phyloP scores from a whole-genome alignment of 2,888 invertebrate species.

The Meiosimyza decipiens region DNA sequence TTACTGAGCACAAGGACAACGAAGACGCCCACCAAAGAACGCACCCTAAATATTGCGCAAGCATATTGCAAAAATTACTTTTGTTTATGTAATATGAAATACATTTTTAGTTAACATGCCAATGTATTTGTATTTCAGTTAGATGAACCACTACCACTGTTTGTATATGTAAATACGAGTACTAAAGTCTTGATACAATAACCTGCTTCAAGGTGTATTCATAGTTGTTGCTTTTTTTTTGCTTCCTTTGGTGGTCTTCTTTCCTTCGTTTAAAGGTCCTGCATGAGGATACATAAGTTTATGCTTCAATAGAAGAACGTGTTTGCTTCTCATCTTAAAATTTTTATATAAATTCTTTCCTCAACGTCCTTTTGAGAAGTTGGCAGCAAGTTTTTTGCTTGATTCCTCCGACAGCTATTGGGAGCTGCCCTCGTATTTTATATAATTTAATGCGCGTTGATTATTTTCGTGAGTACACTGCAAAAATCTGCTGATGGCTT shows the following conservation, averaged over 20 bases:
- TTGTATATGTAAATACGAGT: too few species aligned
- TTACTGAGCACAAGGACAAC: background rate
- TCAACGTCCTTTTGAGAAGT: background rate
- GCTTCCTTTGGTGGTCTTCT: background rate
- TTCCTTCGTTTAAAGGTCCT: background rate
- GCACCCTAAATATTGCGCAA: slow-evolving; percentile 12
- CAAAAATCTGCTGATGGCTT: too few species aligned
- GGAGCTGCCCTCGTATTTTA: slow-evolving; percentile 15
- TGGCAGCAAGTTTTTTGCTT: background rate
- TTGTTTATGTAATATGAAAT: too few species aligned
- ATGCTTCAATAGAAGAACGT: too few species aligned
- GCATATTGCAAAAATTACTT: slow-evolving; percentile 16
- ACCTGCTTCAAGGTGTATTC: slow-evolving; percentile 4
- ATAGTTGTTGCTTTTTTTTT: slow-evolving; percentile 5
- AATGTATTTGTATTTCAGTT: too few species aligned
- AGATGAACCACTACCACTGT: too few species aligned
- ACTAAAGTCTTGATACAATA: too few species aligned
- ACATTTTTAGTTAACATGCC: too few species aligned
- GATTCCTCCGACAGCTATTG: slow-evolving; percentile 7
- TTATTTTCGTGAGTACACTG: too few species aligned
- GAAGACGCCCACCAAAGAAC: background rate
- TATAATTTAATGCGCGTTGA: background rate
- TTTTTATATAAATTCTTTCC: background rate
- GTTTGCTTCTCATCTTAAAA: too few species aligned
- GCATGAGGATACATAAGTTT: background rate